Base-by-base conservation (phyloP, 2,888 invertebrate species). In the Erebia palarica region DNA sequence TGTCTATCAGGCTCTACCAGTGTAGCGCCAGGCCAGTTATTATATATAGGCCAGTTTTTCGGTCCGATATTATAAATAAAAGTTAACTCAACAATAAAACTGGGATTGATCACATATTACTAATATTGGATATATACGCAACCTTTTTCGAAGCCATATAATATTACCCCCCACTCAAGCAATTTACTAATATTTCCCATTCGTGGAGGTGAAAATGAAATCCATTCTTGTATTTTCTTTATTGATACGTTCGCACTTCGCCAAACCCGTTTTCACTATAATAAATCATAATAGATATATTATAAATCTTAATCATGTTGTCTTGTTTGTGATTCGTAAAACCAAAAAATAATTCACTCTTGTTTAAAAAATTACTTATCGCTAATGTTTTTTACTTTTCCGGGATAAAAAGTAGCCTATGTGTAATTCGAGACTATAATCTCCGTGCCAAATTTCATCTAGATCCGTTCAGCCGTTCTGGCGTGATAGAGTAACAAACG, bases 231-330 rank as follows among this genome's bases (percentile, higher is more conserved):
- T 18, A 59, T 27, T 36, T 36, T 7, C 5, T 36, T 36, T 47
- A 61, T 47, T 61, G 61, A 61, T 61, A 61, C 21, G 47, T 61
- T 61, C 18, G 61, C 61, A 55, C 55, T 55, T 55, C 55, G 16
- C 55, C 10, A 21, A 61, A 47, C 47, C 8, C 5, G 61, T 61
- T 44, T 61, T 44, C 21, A 13, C 14, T 13, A 18, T 18, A 47
- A 47, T 61, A 61, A 61, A 47, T 61, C 61, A 44, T 61, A 61
- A 61, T 42, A 47, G 61, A 61, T 18, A 11, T 47, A 61, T 58
- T n/a, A n/a, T n/a, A n/a, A n/a, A n/a, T n/a, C n/a, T n/a, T n/a
- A n/a, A n/a, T n/a, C n/a, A 14, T 58, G 21, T 58, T 18, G 47
- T 47, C 18, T 61, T 18, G 61, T 47, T 61, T 61, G 61, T 13